A percentile compares a stretch with the other conserved stretches of the same genome.
Conservation (phyloP, 2,888 invertebrate species). For the Cabera pusaria region DNA sequence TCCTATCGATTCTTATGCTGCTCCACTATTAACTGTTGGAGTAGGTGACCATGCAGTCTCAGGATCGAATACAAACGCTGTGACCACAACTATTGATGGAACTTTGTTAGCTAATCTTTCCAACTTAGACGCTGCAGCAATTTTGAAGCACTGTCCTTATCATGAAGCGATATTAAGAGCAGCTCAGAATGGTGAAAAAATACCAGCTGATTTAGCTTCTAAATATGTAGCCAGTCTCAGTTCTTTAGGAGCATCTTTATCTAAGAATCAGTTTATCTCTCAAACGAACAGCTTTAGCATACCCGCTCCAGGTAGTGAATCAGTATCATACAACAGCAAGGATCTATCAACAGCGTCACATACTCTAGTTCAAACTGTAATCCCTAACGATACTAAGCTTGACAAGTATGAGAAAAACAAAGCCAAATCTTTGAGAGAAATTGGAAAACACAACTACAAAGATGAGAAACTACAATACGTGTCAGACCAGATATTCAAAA, state of each 20-base stretch:
- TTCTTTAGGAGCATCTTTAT: constrained; percentile 75
- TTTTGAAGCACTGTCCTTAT: constrained; percentile 77
- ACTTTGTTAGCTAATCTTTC: constrained; percentile 63
- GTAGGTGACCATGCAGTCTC: constrained; percentile 79
- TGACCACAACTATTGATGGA: constrained; percentile 71
- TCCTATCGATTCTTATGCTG: constrained; percentile 79
- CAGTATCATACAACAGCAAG: constrained; percentile 53
- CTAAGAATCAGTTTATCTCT: constrained; percentile 52
- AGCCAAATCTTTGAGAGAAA: constrained; percentile 58
- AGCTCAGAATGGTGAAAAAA: constrained; percentile 63
- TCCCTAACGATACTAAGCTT: constrained; percentile 33
- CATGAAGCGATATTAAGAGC: constrained; percentile 78
- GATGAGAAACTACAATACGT: constrained; percentile 56
- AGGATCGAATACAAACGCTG: constrained; percentile 60
- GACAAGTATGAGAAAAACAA: constrained; percentile 56
- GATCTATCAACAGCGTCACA: constrained; percentile 60
- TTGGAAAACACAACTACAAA: constrained; percentile 50
- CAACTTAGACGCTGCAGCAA: constrained; percentile 70
- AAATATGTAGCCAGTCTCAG: constrained; percentile 80
- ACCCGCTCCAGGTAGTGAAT: constrained; percentile 50
- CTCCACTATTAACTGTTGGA: constrained; percentile 60
- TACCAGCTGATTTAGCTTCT: constrained; percentile 75
- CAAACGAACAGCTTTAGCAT: constrained; percentile 47
- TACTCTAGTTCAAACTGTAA: constrained; percentile 54
- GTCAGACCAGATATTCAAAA: constrained; percentile 66